Conservation (phyloP, 2,888 invertebrate species). For the Idaea straminata region DNA sequence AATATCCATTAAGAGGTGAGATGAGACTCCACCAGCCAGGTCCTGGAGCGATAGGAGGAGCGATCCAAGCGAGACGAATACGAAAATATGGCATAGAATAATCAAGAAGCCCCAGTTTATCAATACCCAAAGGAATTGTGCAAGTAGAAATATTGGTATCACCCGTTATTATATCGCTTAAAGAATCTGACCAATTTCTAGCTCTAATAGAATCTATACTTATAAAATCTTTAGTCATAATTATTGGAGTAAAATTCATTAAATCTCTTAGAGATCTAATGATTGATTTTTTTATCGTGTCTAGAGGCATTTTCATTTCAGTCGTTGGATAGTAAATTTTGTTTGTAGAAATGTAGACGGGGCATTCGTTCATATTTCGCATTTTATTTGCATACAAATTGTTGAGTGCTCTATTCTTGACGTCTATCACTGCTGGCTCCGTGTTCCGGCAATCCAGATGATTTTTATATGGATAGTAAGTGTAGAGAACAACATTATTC, state of each 20-base stretch:
- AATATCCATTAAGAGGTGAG: conserved; percentile 57
- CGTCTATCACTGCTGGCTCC: conserved; percentile 42
- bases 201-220: conserved; percentile 57
- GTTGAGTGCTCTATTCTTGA: conserved; percentile 34
- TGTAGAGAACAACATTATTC: conserved; percentile 42
- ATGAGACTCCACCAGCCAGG: conserved; percentile 57
- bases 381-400: conserved; percentile 55
- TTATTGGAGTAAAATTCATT: conserved; percentile 60
- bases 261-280: conserved; percentile 47
- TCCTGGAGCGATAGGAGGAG: conserved; percentile 51
- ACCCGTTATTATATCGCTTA: conserved; percentile 56
- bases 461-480: conserved; percentile 56
- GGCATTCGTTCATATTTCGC: conserved; percentile 57
- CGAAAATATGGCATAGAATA: conserved; percentile 59
- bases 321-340: conserved; percentile 50
- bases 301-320: conserved; percentile 52
- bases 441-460: conserved; percentile 52
- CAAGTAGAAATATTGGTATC: conserved; percentile 58
- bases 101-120: conserved; percentile 49
- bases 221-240: conserved; percentile 51
- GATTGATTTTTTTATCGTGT: conserved; percentile 53
- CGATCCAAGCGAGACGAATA: conserved; percentile 57
- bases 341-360: conserved; percentile 60
- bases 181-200: conserved; percentile 58
- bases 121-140: conserved; percentile 53